Evolutionary conservation across 2,888 invertebrate species (phyloP), one percentile per base, ranked within the genome.

Genomic region (Tuberolachnus salignus): DNA sequence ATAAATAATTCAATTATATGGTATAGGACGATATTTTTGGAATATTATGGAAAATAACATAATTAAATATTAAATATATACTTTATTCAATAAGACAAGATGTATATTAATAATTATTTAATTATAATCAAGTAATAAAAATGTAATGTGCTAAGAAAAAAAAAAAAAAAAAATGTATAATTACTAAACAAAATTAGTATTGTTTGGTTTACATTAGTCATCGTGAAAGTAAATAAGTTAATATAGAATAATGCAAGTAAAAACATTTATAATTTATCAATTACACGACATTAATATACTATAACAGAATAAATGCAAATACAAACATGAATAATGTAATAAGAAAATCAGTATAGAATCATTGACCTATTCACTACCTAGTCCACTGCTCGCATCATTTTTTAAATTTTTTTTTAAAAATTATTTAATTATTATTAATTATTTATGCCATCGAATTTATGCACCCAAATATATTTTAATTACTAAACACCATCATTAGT

Each of bases 371-470:
- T 23, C 23, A 26, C 64, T 49, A 57, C 55, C 23, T 6, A 67
- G 19, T 46, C n/a, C 14, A 16, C 46, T 3, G 34, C 75, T 75
- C 75, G 75, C 75, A 75, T 66, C 75, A 75, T 75, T 75, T 75
- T n/a, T n/a, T n/a, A n/a, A n/a, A n/a, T n/a, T n/a, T n/a, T n/a
- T 67, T 66, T 57, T 34, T 34, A 34, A 34, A 34, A 34, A 34
- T 34, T 75, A 75, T 66, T 75, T 59, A 59, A 8, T 49, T 26
- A 34, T 26, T 67, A 14, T 34, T n/a, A n/a, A n/a, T n/a, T n/a
- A n/a, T n/a, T n/a, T 63, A 16, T 51, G 1, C 19, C 53, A 59
- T 46, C 26, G 13, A 46, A 73, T 63, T 10, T 44, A 73, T 64
- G 73, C 73, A 53, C 42, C 53, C 42, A 73, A 73, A 64, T 73